Evolutionary conservation across 2,797 vertebrate genomes (phyloP).

Genomic region (Alcedo atthis): DNA sequence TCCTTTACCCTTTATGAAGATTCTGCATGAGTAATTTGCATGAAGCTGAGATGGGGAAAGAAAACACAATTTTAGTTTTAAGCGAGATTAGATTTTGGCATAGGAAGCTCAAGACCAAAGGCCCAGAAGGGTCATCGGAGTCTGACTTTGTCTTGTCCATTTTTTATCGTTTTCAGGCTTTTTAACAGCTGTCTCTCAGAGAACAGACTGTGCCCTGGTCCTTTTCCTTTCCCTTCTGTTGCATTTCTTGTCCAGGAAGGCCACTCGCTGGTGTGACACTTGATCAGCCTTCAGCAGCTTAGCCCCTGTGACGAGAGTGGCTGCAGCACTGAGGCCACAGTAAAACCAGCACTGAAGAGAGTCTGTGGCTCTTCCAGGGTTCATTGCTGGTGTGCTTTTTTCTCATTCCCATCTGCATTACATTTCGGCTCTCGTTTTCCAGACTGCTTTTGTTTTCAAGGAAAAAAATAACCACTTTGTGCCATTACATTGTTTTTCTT

Average conservation of each 20-base stretch:
- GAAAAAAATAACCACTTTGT: not conserved
- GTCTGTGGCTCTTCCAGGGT: not conserved
- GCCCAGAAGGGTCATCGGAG: not conserved
- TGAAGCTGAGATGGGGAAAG: not conserved
- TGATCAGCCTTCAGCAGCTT: not conserved
- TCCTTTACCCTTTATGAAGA: not conserved
- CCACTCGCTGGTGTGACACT: not conserved
- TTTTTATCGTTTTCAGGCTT: not conserved
- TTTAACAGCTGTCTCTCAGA: not conserved
- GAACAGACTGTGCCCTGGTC: not conserved
- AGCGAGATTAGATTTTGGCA: not conserved
- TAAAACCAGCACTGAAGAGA: not conserved
- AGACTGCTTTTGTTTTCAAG: not conserved
- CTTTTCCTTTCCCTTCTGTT: not conserved
- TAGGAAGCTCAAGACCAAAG: not conserved
- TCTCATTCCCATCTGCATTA: slow-evolving; percentile 2
- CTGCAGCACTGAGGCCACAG: not conserved
- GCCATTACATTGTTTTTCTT: not conserved
- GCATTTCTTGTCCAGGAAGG: not conserved
- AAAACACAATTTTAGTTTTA: not conserved
- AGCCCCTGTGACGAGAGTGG: not conserved
- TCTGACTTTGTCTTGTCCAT: not conserved
- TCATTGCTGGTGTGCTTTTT: not conserved
- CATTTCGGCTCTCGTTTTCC: slow-evolving; percentile 31
- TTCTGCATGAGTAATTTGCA: not conserved